phyloP scores from a whole-genome alignment of 1,140 invertebrate species.

The Pseudoatta argentina region DNA sequence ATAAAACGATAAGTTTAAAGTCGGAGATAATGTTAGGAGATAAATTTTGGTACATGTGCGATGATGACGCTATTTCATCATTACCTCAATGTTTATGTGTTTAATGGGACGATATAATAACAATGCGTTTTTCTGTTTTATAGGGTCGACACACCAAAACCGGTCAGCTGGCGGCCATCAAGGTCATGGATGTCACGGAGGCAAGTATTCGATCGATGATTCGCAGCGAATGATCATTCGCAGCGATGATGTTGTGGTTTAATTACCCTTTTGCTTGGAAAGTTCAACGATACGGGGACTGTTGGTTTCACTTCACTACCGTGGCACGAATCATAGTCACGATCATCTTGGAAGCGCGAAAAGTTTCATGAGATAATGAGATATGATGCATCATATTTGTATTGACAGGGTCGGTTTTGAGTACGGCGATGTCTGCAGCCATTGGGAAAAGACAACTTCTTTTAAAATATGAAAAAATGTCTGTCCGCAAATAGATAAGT shows the following conservation, averaged over 20 bases:
- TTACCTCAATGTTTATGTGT: background rate
- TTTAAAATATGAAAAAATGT: background rate
- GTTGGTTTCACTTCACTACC: background rate
- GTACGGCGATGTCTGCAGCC: background rate
- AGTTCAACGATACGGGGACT: background rate
- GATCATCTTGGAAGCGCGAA: background rate
- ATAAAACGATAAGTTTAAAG: background rate
- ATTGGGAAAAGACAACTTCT: background rate
- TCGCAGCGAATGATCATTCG: background rate
- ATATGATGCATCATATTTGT: background rate
- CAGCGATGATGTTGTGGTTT: background rate
- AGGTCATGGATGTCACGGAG: constrained; percentile 99
- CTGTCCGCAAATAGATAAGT: constrained; percentile 33
- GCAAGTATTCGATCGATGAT: constrained; percentile 83
- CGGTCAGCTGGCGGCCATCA: constrained; percentile 99
- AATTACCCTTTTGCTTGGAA: background rate
- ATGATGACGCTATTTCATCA: background rate
- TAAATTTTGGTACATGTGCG: background rate
- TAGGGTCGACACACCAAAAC: constrained; percentile 99
- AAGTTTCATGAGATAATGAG: background rate
- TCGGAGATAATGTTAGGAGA: background rate
- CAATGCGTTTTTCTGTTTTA: constrained; percentile 76
- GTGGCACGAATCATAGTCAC: no score
- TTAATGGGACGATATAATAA: constrained; percentile 32
- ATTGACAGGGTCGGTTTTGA: background rate